Conservation (phyloP, 2,113 vertebrate genomes). For the Mirza zaza region DNA sequence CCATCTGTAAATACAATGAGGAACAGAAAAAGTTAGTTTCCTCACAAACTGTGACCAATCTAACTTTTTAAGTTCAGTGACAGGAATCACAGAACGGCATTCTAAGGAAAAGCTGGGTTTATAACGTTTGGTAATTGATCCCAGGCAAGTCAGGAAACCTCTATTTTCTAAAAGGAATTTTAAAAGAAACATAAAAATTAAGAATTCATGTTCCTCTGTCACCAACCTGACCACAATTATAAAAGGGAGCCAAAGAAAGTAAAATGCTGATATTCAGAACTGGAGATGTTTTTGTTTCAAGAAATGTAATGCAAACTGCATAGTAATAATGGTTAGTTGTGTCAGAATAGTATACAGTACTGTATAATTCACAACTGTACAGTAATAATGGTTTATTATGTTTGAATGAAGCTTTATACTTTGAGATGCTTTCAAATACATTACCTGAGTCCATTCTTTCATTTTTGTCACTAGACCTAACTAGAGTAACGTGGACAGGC, state of each 20-base stretch:
- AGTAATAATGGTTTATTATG: not conserved
- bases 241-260: not conserved
- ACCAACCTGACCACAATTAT: not conserved
- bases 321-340: not conserved
- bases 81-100: not conserved
- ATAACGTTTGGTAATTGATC: not conserved
- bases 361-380: not conserved
- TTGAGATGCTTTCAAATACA: not conserved
- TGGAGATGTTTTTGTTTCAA: not conserved
- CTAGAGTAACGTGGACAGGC: not conserved
- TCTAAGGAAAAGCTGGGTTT: not conserved
- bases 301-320: not conserved
- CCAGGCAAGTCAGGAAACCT: not conserved
- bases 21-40: not conserved
- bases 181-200: not conserved
- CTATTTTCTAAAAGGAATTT: not conserved
- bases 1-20: conserved; percentile 88
- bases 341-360: not conserved
- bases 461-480: not conserved
- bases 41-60: not conserved
- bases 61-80: not conserved
- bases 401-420: not conserved
- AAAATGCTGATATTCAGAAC: not conserved
- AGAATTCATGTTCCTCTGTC: not conserved
- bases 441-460: not conserved